Evolutionary conservation across 2,888 invertebrate species (phyloP).

Genomic region (Habroteleia sp.): DNA sequence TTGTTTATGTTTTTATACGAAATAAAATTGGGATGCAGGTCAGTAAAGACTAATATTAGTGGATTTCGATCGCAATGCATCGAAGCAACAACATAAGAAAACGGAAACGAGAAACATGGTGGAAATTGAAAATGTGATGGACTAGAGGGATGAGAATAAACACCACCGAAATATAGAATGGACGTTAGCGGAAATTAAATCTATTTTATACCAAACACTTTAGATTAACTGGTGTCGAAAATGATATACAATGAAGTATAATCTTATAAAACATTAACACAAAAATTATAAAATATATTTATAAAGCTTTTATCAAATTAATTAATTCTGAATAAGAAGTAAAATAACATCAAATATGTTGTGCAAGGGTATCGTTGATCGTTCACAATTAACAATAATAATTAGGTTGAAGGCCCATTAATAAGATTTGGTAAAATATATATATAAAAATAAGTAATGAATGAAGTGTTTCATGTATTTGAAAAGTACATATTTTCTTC

Average conservation of each 20-base stretch:
- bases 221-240: slow-evolving; percentile 38
- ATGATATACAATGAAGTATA: slow-evolving; percentile 19
- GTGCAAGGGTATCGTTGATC: no score
- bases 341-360: no score
- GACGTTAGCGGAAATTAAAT: slow-evolving; percentile 67
- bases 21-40: slow-evolving; percentile 20
- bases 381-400: no score
- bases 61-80: slow-evolving; percentile 55
- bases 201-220: slow-evolving; percentile 63
- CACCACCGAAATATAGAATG: slow-evolving; percentile 71
- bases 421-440: no score
- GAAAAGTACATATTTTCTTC: no score
- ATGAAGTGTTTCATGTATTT: no score
- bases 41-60: slow-evolving; percentile 19
- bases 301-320: no score
- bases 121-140: slow-evolving; percentile 81
- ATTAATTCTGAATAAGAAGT: no score
- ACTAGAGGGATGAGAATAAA: slow-evolving; percentile 69
- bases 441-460: no score
- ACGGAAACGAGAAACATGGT: slow-evolving; percentile 80
- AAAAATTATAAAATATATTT: no score
- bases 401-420: no score
- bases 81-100: slow-evolving; percentile 59
- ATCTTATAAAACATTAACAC: slow-evolving; percentile 13
- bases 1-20: slow-evolving; percentile 7